Conservation (phyloP, 2,888 invertebrate genomes). For the Serrognathus titanus region DNA sequence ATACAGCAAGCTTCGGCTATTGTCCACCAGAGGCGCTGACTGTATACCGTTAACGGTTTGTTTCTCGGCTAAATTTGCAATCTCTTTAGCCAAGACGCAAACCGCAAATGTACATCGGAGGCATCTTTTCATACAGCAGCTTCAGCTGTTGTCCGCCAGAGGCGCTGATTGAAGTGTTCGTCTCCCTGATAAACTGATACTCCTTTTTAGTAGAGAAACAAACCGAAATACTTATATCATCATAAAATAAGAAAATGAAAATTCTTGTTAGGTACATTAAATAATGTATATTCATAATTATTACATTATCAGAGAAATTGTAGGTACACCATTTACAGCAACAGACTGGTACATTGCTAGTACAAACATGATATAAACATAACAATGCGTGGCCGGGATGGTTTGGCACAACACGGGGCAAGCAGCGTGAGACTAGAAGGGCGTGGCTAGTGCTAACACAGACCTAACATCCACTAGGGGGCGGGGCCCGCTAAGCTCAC, state of each 20-base stretch:
- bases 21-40: too few relatives aligned
- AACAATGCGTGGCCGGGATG: conserved; percentile 27
- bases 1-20: too few relatives aligned
- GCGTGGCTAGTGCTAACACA: conserved; percentile 34
- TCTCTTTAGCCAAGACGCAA: too few relatives aligned
- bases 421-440: conserved; percentile 29
- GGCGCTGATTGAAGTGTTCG: too few relatives aligned
- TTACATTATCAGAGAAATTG: conserved; percentile 48
- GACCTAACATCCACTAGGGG: conserved; percentile 22
- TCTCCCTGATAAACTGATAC: too few relatives aligned
- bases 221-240: background rate
- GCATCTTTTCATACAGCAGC: too few relatives aligned
- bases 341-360: conserved; percentile 43
- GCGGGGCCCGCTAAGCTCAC: conserved; percentile 34
- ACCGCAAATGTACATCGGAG: too few relatives aligned
- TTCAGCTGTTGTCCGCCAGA: too few relatives aligned
- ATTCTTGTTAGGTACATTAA: conserved; percentile 34
- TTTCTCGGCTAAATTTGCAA: too few relatives aligned
- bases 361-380: conserved; percentile 44
- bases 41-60: too few relatives aligned
- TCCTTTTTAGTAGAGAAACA: too few relatives aligned
- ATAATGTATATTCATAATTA: conserved; percentile 46
- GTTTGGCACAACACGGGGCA: conserved; percentile 46
- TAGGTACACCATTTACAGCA: conserved; percentile 47
- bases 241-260: conserved; percentile 4